These are phyloP conservation scores for Anser brachyrhynchus DNA, from an alignment of 2,113 vertebrate genomes.

Conservation along the genomic window DNA sequence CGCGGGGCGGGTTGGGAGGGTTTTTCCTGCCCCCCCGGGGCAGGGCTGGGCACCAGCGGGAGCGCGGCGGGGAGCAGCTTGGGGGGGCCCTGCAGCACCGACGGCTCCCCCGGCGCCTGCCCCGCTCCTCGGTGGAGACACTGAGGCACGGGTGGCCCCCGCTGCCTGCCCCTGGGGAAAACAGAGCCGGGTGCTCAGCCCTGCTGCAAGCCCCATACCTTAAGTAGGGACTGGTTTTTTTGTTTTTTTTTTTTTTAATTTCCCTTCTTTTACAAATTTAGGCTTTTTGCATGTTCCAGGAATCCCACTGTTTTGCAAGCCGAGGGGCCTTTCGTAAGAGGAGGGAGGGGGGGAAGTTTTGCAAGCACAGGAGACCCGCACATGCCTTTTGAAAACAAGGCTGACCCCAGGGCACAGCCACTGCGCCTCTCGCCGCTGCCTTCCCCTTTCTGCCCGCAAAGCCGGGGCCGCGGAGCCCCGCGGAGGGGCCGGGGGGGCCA, in stretches of 20 bases:
- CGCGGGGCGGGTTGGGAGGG: fast-evolving
- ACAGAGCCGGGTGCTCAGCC: neutral
- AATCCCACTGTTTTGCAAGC: neutral
- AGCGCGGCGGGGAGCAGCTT: fast-evolving
- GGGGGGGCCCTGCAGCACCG: fast-evolving
- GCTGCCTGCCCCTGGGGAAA: fast-evolving
- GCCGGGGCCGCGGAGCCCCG: neutral
- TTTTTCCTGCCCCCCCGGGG: neutral
- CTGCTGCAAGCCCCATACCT: neutral
- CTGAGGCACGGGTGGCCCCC: neutral
- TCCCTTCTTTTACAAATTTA: neutral
- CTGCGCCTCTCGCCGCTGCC: neutral
- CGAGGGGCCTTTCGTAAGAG: slow-evolving; percentile 25
- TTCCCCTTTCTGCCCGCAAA: slow-evolving; percentile 28
- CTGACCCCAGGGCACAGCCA: neutral
- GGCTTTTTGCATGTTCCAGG: neutral
- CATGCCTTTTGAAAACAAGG: neutral
- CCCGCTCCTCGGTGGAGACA: neutral
- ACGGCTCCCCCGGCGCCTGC: neutral
- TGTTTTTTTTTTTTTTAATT: neutral
- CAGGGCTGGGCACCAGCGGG: neutral
- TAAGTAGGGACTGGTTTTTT: fast-evolving
- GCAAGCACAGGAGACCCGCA: neutral
- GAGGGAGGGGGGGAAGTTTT: slow-evolving; percentile 48
- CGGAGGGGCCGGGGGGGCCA: neutral